A percentile compares a stretch with the other conserved stretches of the same genome.
Evolutionary conservation across 92 coral and sea anemone genomes (phyloP).

Genomic region (Epizoanthus fatuus): DNA sequence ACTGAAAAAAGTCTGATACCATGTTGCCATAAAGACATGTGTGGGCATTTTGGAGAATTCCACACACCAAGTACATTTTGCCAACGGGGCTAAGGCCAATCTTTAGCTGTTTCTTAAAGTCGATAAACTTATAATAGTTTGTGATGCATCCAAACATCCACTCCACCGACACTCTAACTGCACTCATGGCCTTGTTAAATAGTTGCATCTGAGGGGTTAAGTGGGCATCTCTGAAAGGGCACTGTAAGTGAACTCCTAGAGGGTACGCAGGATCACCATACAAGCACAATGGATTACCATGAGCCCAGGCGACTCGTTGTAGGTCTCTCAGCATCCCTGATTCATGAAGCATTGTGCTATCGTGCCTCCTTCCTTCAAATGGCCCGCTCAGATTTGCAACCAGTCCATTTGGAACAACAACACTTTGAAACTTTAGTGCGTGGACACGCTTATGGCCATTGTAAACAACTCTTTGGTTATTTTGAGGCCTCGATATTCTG

Average conservation of each 20-base stretch:
- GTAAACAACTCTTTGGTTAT: conserved; percentile 26
- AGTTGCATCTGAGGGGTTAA: conserved; percentile 33
- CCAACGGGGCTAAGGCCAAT: conserved; percentile 37
- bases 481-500: conserved; percentile 31
- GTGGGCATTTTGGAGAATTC: conserved; percentile 33
- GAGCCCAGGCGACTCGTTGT: neutral
- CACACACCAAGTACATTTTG: conserved; percentile 22
- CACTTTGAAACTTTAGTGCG: conserved; percentile 39
- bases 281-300: conserved; percentile 6
- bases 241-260: conserved; percentile 10
- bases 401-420: conserved; percentile 37
- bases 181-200: conserved; percentile 33
- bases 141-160: conserved; percentile 52
- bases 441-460: conserved; percentile 37
- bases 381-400: conserved; percentile 25
- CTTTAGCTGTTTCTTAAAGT: conserved; percentile 39
- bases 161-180: conserved; percentile 24
- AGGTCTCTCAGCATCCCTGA: conserved; percentile 15
- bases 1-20: conserved; percentile 17
- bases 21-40: conserved; percentile 51
- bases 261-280: conserved; percentile 22
- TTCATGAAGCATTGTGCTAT: conserved; percentile 5
- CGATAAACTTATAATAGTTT: conserved; percentile 17
- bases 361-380: conserved; percentile 44
- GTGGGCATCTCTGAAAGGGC: conserved; percentile 14